phyloP scores from a whole-genome alignment of 2,797 vertebrate genomes.

The Pseudotriccus pelzelni region DNA sequence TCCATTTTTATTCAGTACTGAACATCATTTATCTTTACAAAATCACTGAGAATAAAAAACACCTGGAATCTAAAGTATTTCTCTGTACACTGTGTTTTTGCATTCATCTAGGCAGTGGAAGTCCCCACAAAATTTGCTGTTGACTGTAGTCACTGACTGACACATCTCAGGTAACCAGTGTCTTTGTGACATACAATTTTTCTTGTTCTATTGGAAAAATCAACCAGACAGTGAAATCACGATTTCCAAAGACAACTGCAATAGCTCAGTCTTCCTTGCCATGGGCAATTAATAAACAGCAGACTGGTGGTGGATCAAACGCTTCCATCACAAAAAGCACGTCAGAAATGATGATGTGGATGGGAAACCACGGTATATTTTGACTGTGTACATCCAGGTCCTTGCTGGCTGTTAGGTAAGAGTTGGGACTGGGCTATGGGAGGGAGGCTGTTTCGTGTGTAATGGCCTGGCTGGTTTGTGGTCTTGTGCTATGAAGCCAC shows the following conservation, averaged over 20 bases:
- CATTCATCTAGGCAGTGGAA: not conserved
- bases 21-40: not conserved
- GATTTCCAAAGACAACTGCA: not conserved
- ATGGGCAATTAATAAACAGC: not conserved
- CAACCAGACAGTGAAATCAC: not conserved
- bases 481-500: not conserved
- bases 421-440: not conserved
- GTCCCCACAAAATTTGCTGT: not conserved
- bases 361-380: not conserved
- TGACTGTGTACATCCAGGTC: not conserved
- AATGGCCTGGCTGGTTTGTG: not conserved
- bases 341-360: not conserved
- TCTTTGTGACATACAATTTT: not conserved
- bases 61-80: not conserved
- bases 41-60: not conserved
- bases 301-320: not conserved
- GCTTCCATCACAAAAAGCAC: not conserved
- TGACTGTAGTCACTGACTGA: not conserved
- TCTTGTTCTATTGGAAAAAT: not conserved
- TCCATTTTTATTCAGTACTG: not conserved
- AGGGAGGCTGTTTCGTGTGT: not conserved
- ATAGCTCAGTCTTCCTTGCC: not conserved
- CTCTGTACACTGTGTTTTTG: not conserved
- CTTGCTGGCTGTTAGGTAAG: not conserved
- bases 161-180: not conserved